Evolutionary conservation across 2,113 vertebrate genomes (phyloP).

Genomic region (Entomyzon cyanotis): DNA sequence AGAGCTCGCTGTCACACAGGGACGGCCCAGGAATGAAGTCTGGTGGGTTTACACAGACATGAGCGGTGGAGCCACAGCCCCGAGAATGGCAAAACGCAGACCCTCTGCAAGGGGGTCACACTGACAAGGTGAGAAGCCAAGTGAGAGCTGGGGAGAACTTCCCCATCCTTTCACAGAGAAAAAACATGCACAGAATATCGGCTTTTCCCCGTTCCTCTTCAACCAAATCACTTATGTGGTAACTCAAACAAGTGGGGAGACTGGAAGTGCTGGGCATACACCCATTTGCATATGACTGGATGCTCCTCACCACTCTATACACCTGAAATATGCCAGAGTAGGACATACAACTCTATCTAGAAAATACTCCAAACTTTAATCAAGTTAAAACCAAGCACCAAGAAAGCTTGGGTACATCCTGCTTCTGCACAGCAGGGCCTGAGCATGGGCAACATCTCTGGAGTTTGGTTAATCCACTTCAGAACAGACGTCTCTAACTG

Average conservation of each 20-base stretch:
- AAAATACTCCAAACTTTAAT: not conserved
- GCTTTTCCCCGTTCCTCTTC: not conserved
- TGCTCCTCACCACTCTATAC: not conserved
- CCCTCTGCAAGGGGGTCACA: not conserved
- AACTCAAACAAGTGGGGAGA: not conserved
- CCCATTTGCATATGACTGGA: not conserved
- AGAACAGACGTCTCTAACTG: not conserved
- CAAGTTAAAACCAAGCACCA: not conserved
- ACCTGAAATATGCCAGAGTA: not conserved
- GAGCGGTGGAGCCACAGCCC: not conserved
- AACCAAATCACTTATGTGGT: fast-evolving
- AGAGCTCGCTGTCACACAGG: not conserved
- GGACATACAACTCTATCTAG: not conserved
- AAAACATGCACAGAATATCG: not conserved
- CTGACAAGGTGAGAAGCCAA: not conserved
- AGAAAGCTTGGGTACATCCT: not conserved
- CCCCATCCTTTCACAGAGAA: not conserved
- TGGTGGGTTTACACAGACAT: fast-evolving
- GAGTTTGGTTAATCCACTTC: not conserved
- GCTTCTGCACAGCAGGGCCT: not conserved
- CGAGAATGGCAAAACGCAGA: not conserved
- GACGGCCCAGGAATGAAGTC: not conserved
- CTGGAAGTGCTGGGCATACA: not conserved
- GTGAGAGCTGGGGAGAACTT: not conserved
- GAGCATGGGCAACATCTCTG: not conserved